Conservation (phyloP, 2,888 invertebrate species). For the Drosophila pseudotakahashii region DNA sequence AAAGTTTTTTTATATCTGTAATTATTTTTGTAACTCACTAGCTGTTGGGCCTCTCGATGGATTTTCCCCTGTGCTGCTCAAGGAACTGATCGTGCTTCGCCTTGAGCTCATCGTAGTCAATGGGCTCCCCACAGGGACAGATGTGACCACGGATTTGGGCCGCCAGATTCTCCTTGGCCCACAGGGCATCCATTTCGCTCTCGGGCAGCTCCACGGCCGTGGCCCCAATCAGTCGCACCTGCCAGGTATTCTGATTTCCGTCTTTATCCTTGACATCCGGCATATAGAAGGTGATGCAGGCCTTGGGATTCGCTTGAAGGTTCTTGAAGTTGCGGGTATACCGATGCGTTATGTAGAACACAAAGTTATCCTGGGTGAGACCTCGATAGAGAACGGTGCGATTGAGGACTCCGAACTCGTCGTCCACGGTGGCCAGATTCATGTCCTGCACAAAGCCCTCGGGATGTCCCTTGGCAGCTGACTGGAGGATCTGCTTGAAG, state of each 20-base stretch:
- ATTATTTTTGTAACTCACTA: slow-evolving; percentile 64
- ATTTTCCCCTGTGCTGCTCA: slow-evolving; percentile 44
- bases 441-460: slow-evolving; percentile 52
- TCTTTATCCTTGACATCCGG: slow-evolving; percentile 29
- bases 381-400: slow-evolving; percentile 81
- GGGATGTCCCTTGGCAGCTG: slow-evolving; percentile 11
- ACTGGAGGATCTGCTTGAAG: slow-evolving; percentile 65
- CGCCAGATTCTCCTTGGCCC: slow-evolving; percentile 74
- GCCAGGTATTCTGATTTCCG: slow-evolving; percentile 55
- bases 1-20: too few species aligned
- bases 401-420: slow-evolving; percentile 78
- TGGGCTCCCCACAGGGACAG: slow-evolving; percentile 78
- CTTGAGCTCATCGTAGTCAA: slow-evolving; percentile 60
- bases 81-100: slow-evolving; percentile 67
- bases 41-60: slow-evolving; percentile 65
- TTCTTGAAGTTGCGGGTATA: slow-evolving; percentile 79
- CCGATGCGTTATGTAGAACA: slow-evolving; percentile 79
- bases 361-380: slow-evolving; percentile 57
- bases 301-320: slow-evolving; percentile 70
- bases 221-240: slow-evolving; percentile 80
- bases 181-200: slow-evolving; percentile 60
- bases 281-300: slow-evolving; percentile 70
- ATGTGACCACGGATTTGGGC: slow-evolving; percentile 78
- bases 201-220: slow-evolving; percentile 72
- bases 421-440: slow-evolving; percentile 81